phyloP scores from a whole-genome alignment of 2,797 vertebrate genomes.

The Gymnoscopelus braueri region DNA sequence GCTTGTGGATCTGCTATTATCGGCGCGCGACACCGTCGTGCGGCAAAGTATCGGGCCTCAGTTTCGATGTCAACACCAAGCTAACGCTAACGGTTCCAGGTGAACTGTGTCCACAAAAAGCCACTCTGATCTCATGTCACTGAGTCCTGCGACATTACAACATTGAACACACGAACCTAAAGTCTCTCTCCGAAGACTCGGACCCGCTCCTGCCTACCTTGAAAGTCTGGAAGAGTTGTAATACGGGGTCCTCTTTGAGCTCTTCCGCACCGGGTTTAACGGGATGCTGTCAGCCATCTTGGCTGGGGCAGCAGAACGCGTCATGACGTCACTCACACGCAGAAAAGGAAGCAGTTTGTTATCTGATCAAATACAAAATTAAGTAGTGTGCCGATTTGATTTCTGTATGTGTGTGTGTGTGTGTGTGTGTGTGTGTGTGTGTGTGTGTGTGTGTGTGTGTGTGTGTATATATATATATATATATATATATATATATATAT shows the following conservation, averaged over 20 bases:
- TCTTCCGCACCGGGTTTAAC: slow-evolving; percentile 85
- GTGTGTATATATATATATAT: too few relatives aligned
- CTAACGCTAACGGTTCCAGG: slow-evolving; percentile 61
- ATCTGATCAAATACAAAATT: too few relatives aligned
- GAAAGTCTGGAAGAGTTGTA: slow-evolving; percentile 83
- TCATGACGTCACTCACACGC: slow-evolving; percentile 57
- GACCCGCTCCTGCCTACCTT: slow-evolving; percentile 79
- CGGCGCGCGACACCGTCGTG: too few relatives aligned
- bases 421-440: too few relatives aligned
- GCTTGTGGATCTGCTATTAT: too few relatives aligned
- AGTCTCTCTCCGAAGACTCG: neutral
- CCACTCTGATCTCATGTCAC: neutral
- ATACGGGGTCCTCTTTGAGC: slow-evolving; percentile 83
- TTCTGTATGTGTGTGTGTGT: too few relatives aligned
- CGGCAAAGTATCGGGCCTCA: neutral
- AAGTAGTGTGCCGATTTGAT: too few relatives aligned
- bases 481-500: too few relatives aligned
- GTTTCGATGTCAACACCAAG: slow-evolving; percentile 25
- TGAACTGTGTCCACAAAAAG: slow-evolving; percentile 1
- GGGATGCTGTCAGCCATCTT: slow-evolving; percentile 94
- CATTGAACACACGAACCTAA: neutral
- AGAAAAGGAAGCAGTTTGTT: too few relatives aligned
- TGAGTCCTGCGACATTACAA: neutral
- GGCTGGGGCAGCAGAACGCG: slow-evolving; percentile 59
- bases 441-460: too few relatives aligned